These are phyloP conservation scores for Dinoponera quadriceps DNA, from an alignment of 1,140 invertebrate genomes.

Conservation along the genomic window DNA sequence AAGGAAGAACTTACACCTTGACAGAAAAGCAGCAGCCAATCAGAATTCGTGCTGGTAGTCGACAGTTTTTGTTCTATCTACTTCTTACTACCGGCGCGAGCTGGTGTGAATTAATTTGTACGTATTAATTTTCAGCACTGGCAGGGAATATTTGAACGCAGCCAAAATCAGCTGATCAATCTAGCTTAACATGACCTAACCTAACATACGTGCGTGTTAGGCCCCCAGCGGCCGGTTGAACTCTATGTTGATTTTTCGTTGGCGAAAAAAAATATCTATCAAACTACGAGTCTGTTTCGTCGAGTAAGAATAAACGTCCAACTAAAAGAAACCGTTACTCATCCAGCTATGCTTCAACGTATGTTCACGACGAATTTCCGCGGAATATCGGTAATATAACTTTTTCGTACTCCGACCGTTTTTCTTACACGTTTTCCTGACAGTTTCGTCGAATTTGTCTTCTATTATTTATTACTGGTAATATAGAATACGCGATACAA, in stretches of 20 bases:
- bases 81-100: no score
- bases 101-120: no score
- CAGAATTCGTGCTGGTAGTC: no score
- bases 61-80: no score
- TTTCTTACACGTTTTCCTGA: background rate
- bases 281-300: background rate
- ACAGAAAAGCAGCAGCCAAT: no score
- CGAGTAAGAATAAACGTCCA: background rate
- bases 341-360: conserved; percentile 74
- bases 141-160: no score
- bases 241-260: background rate
- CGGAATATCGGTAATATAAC: conserved; percentile 76
- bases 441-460: background rate
- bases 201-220: background rate
- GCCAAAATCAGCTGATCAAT: no score
- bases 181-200: conserved; percentile 6
- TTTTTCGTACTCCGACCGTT: background rate
- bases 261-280: background rate
- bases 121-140: no score
- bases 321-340: background rate
- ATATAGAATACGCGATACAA: no score
- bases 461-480: background rate
- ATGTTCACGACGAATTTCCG: conserved; percentile 73
- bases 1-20: no score
- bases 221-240: background rate